Conservation (phyloP, 1,140 invertebrate species). For the Drosophila azteca region DNA sequence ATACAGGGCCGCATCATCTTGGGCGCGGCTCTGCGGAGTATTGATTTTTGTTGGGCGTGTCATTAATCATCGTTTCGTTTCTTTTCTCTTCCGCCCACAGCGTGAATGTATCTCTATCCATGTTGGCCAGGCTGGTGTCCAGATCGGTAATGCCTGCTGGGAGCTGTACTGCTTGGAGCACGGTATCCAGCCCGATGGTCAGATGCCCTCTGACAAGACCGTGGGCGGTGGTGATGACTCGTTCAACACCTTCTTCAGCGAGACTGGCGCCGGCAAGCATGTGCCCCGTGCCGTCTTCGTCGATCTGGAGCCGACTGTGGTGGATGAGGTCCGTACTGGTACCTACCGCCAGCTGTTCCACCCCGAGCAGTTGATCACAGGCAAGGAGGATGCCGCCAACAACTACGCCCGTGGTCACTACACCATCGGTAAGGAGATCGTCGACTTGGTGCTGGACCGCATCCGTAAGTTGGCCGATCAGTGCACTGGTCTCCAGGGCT, state of each 20-base stretch:
- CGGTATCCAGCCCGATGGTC: constrained; percentile 90
- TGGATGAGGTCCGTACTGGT: constrained; percentile 93
- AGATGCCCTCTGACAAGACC: constrained; percentile 91
- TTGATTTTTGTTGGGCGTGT: constrained; percentile 53
- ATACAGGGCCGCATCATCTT: constrained; percentile 10
- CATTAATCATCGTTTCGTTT: constrained; percentile 18
- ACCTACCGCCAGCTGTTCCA: constrained; percentile 94
- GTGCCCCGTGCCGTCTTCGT: constrained; percentile 94
- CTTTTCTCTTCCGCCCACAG: constrained; percentile 48
- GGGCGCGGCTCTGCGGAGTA: constrained; percentile 55
- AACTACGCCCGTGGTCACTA: constrained; percentile 96
- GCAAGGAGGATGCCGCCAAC: constrained; percentile 95
- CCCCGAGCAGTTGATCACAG: constrained; percentile 93
- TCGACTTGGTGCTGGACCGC: constrained; percentile 91
- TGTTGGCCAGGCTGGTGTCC: constrained; percentile 90
- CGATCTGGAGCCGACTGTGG: constrained; percentile 94
- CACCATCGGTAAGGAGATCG: constrained; percentile 95
- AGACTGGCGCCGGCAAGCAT: constrained; percentile 94
- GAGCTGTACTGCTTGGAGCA: constrained; percentile 88
- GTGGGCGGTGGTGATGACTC: constrained; percentile 89
- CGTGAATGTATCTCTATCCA: constrained; percentile 87
- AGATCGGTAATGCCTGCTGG: constrained; percentile 90
- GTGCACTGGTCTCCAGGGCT: constrained; percentile 94
- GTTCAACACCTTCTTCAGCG: constrained; percentile 94
- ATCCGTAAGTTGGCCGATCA: constrained; percentile 93